Evolutionary conservation across 1,140 invertebrate species (phyloP), one percentile per base, ranked within the genome.

Genomic region (Neodiprion pinetum): DNA sequence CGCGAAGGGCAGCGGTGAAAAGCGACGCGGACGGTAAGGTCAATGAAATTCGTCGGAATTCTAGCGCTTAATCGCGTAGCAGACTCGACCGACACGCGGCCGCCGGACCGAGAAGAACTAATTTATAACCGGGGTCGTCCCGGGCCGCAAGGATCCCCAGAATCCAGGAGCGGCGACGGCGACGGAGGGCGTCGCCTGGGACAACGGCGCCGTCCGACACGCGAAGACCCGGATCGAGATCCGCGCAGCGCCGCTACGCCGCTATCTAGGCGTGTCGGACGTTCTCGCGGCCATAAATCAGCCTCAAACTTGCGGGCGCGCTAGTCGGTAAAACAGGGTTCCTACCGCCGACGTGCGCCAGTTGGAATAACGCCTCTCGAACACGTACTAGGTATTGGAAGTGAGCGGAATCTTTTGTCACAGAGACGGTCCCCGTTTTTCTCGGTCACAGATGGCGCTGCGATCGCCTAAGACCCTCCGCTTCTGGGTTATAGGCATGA

Each of bases 231-330:
- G 53, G 53, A 61, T 17, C 53, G 53, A 61, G 53, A 61, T 61
- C 53, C 53, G 11, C 11, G 53, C 11, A 12, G 11, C 9, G 11
- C 4, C 53, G 53, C 53, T 61, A 61, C 53, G 53, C 53, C 53
- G n/a, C 53, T 61, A 61, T 61, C 53, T 61, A 61, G 53, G 53
- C 53, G 53, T 61, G 53, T 61, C 53, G 53, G 53, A 61, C 53
- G 53, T 61, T 61, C 53, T 61, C 53, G 53, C n/a, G 53, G 8
- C n/a, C 3, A 61, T 61, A 61, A 61, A 61, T 61, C 53, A 61
- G n/a, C 53, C n/a, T 61, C 11, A 7, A 61, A 9, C 53, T 61
- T 61, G 4, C 53, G 53, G 53, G 53, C n/a, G 4, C 53, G 53
- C 53, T 9, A 61, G 53, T 40, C 28, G 28, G 28, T 17, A 61